Percentiles rank a stretch among this genome's conserved stretches.
Conservation (phyloP, 2,888 invertebrate genomes). For the Campoplex nolae region DNA sequence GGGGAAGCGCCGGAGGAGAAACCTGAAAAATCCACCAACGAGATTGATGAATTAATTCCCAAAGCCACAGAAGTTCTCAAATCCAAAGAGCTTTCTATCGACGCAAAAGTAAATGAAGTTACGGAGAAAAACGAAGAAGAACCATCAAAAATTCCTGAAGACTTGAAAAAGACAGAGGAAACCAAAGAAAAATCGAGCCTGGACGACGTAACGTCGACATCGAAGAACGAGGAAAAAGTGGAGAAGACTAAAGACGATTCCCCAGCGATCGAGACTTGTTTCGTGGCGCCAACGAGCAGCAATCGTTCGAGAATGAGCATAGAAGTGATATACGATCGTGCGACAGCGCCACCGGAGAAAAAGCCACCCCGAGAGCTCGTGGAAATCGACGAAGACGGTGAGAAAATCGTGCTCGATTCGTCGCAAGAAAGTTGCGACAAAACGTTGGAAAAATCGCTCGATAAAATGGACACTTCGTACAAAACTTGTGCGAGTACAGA, state of each 20-base stretch:
- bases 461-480: constrained; percentile 52
- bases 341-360: constrained; percentile 66
- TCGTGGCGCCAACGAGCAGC: constrained; percentile 29
- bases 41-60: not conserved
- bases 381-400: constrained; percentile 79
- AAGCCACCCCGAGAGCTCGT: constrained; percentile 77
- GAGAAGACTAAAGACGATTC: not conserved
- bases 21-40: not conserved
- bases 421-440: constrained; percentile 73
- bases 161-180: constrained; percentile 3
- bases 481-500: constrained; percentile 65
- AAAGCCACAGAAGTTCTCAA: not conserved
- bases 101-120: constrained; percentile 21
- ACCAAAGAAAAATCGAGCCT: constrained; percentile 31
- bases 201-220: not conserved
- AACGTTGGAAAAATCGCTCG: constrained; percentile 42
- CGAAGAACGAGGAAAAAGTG: constrained; percentile 11
- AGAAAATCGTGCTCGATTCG: constrained; percentile 77
- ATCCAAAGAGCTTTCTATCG: constrained; percentile 4
- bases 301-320: constrained; percentile 77
- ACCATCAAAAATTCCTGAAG: constrained; percentile 7
- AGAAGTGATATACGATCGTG: constrained; percentile 79
- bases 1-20: not conserved
- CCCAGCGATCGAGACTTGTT: not conserved
- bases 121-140: not conserved